Conservation (phyloP, 2,113 vertebrate species). For the Ceyx margarethae region DNA sequence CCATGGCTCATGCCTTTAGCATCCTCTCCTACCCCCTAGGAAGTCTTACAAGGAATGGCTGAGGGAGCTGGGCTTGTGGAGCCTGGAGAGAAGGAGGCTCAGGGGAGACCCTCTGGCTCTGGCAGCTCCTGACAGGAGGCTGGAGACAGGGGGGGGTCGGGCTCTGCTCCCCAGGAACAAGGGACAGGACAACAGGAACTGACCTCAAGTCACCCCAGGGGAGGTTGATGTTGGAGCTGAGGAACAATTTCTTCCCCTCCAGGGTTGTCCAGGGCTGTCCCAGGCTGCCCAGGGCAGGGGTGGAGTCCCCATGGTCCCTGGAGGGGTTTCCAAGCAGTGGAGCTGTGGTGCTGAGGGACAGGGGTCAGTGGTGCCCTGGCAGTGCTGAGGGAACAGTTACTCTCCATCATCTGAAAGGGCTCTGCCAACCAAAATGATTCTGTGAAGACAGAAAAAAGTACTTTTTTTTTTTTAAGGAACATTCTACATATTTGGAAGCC, state of each 20-base stretch:
- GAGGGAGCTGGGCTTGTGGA: neutral
- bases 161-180: no score
- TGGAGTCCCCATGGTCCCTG: neutral
- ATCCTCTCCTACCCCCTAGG: neutral
- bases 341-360: neutral
- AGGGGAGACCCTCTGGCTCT: no score
- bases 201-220: no score
- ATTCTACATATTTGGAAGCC: accelerated
- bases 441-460: neutral
- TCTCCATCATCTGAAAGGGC: neutral
- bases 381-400: neutral
- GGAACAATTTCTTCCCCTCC: neutral
- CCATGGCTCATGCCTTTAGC: neutral
- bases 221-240: neutral
- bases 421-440: neutral
- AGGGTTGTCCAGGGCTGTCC: neutral
- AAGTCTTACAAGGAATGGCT: neutral
- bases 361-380: neutral
- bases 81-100: no score
- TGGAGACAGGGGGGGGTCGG: no score
- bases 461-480: neutral
- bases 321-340: neutral
- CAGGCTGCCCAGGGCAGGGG: neutral
- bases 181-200: no score
- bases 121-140: no score